Conservation (phyloP, 2,113 vertebrate species). For the Sciurus niger region DNA sequence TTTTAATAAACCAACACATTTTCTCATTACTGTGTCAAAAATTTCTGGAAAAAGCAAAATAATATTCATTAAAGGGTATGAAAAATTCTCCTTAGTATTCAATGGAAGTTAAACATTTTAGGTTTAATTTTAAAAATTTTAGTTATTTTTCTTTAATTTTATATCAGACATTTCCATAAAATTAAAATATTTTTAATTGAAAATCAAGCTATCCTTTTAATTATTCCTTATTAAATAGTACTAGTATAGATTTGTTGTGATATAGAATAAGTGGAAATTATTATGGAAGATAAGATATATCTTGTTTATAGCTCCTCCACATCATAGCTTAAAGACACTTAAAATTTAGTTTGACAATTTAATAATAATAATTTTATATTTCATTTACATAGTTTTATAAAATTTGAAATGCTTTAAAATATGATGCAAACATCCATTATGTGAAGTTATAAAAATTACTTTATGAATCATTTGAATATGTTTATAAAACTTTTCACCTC, state of each 20-base stretch:
- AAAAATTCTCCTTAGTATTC: background rate
- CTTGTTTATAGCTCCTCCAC: background rate
- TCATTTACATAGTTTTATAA: background rate
- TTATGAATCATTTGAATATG: background rate
- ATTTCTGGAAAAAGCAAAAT: background rate
- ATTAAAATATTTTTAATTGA: background rate
- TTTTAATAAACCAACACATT: no score
- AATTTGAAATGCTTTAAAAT: background rate
- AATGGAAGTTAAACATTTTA: background rate
- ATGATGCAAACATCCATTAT: background rate
- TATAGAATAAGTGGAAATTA: background rate
- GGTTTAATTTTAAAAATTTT: background rate
- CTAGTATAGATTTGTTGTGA: background rate
- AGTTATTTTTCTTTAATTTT: background rate
- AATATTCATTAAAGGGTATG: background rate
- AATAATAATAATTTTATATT: background rate
- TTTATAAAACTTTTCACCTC: background rate
- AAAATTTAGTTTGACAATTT: background rate
- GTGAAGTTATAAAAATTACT: no score
- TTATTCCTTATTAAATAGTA: background rate
- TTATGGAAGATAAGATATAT: background rate
- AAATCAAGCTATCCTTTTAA: background rate
- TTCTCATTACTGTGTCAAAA: no score
- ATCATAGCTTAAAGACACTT: background rate
- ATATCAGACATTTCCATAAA: background rate